Base-by-base conservation (phyloP, 2,888 invertebrate species). In the Agrotis ipsilon region DNA sequence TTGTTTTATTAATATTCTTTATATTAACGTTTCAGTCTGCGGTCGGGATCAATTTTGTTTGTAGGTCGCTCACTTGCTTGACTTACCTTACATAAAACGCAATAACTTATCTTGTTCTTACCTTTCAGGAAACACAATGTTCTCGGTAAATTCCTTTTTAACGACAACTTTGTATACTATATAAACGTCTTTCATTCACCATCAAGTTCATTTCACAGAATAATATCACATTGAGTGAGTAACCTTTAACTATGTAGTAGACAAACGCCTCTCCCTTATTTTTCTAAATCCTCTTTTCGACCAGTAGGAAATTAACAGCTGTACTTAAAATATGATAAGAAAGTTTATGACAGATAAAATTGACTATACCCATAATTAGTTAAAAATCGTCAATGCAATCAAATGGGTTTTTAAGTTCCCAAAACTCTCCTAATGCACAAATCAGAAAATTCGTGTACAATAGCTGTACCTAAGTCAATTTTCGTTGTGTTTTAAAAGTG, bases 61-160 rank as follows among this genome's bases (percentile, higher is more conserved):
- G 18, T n/a, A 57, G 49, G 55, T 24, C 65, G 21, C 43, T 21
- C 19, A 32, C 55, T 39, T 18, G 3, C 32, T 76, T 66, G 21
- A 39, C 67, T 72, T 57, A 64, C 66, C 54, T 71, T 65, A 66
- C 43, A 14, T 13, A 66, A 45, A 71, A 18, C 63, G 27, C 48
- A 48, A 49, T 65, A 54, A 65, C 21, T 55, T 16, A 32, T 54
- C 45, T 49, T 52, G 16, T 52, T 16, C 14, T 61, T 43, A 72
- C 43, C 9, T 46, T 59, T 21, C 32, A 32, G 7, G 18, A 19
- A 72, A 39, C 46, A 27, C 46, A 27, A n/a, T 43, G 5, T 43
- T 27, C 27, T n/a, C 19, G 3, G 21, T 45, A 32, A 5, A 32
- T 45, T 18, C 45, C 14, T 3, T 3, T 14, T n/a, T 67, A 64